Percentiles rank a stretch among this genome's conserved stretches.
These are phyloP conservation scores for Amphiprion clarkii DNA, from an alignment of 2,797 vertebrate species.

Conservation along the genomic window DNA sequence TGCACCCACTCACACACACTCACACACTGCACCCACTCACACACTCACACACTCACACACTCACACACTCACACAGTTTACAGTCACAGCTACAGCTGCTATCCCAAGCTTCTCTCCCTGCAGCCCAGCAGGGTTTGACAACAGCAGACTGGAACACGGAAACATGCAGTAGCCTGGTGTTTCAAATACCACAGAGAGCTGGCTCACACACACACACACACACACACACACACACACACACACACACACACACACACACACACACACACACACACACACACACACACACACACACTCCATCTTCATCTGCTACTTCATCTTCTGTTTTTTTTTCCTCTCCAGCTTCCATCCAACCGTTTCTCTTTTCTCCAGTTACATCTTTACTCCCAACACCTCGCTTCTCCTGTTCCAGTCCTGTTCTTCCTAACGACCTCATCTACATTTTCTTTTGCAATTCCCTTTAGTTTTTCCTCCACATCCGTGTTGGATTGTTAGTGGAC, in stretches of 20 bases:
- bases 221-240: too few relatives aligned
- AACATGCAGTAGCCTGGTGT: conserved; percentile 52
- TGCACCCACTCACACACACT: not conserved
- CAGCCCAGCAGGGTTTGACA: conserved; percentile 64
- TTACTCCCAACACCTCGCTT: conserved; percentile 5
- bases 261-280: not conserved
- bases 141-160: conserved; percentile 54
- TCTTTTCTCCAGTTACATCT: conserved; percentile 45
- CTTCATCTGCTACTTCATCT: conserved; percentile 18
- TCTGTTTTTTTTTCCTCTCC: conserved; percentile 1
- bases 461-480: conserved; percentile 11
- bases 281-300: conserved; percentile 5
- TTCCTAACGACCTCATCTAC: not conserved
- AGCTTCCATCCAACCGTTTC: conserved; percentile 19
- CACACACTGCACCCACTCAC: not conserved
- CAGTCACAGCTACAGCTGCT: conserved; percentile 44
- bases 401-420: not conserved
- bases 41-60: too few relatives aligned
- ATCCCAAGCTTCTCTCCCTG: conserved; percentile 36
- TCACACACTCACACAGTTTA: conserved; percentile 8
- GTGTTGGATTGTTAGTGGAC: not conserved
- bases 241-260: too few relatives aligned
- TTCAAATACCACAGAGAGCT: conserved; percentile 55
- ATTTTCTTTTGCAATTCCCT: conserved; percentile 9
- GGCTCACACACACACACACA: not conserved